Evolutionary conservation across 2,888 invertebrate species (phyloP), one percentile per base, ranked within the genome.

Genomic region (Incurvaria masculella): DNA sequence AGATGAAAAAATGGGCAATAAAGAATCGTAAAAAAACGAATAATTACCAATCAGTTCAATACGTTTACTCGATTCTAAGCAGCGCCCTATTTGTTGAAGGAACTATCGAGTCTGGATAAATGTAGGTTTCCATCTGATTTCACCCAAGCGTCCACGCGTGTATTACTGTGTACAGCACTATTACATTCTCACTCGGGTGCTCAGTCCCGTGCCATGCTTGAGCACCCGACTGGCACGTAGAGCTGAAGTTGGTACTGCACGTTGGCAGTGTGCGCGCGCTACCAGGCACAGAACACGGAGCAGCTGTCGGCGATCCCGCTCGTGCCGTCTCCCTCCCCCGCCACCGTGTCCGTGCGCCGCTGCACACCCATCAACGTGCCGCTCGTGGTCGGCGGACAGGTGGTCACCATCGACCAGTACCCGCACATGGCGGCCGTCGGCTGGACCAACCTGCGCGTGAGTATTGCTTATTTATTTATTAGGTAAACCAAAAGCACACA

Each of bases 211-310:
- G 21, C 23, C 16, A 21, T 41, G 4, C 2, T 45, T 67, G 62
- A n/a, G n/a, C n/a, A n/a, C n/a, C n/a, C n/a, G n/a, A n/a, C n/a
- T n/a, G n/a, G n/a, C n/a, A n/a, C n/a, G n/a, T n/a, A n/a, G n/a
- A n/a, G n/a, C n/a, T n/a, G n/a, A n/a, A n/a, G n/a, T n/a, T n/a
- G n/a, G n/a, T n/a, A n/a, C n/a, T n/a, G n/a, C n/a, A n/a, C n/a
- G n/a, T n/a, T n/a, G n/a, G 4, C 66, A 85, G 84, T 83, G 78
- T 85, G 84, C 53, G 68, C 75, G 10, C 79, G 80, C 59, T 84
- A 83, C 61, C 79, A 75, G 44, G 64, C 72, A 1, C 44, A 69
- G 1, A 63, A 71, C n/a, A 70, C 72, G 1, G 72, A 68, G 49
- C 72, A 72, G 17, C 62, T 84, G 2, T 71, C 78, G 26, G 81